Evolutionary conservation across 1,140 invertebrate genomes (phyloP).

Genomic region (Dendroctonus valens): DNA sequence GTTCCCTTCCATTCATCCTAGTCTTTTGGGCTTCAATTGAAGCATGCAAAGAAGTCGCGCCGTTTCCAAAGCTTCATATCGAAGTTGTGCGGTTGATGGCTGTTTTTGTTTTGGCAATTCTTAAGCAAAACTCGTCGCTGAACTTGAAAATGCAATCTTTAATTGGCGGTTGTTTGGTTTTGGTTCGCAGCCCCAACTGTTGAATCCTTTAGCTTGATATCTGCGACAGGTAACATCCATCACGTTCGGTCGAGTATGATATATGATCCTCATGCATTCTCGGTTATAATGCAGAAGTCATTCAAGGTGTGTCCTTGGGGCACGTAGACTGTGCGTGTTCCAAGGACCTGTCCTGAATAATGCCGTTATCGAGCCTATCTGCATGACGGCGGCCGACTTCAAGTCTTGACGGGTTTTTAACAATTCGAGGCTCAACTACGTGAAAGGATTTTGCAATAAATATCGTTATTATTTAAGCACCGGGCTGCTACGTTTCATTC

Average conservation of each 20-base stretch:
- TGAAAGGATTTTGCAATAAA: slow-evolving; percentile 32
- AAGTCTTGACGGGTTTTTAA: slow-evolving; percentile 23
- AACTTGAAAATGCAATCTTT: too few relatives aligned
- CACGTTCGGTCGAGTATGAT: slow-evolving; percentile 15
- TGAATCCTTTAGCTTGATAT: too few relatives aligned
- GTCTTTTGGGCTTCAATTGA: too few relatives aligned
- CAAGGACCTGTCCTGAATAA: slow-evolving; percentile 39
- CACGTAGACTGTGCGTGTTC: slow-evolving; percentile 37
- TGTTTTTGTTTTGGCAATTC: too few relatives aligned
- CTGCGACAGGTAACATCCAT: neutral
- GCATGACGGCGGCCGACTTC: slow-evolving; percentile 27
- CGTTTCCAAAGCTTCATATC: too few relatives aligned
- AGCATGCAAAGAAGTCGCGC: too few relatives aligned
- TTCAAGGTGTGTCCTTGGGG: slow-evolving; percentile 35
- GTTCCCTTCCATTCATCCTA: too few relatives aligned
- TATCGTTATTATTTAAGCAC: slow-evolving; percentile 3
- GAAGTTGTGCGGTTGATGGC: too few relatives aligned
- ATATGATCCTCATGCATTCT: slow-evolving; percentile 6
- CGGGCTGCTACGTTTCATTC: slow-evolving; percentile 18
- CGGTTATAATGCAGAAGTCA: slow-evolving; percentile 28
- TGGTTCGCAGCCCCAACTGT: too few relatives aligned
- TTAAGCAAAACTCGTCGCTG: too few relatives aligned
- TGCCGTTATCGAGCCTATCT: slow-evolving; percentile 33
- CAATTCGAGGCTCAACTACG: slow-evolving; percentile 33
- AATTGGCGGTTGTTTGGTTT: too few relatives aligned